These are phyloP conservation scores for Agriopis marginaria DNA, from an alignment of 2,888 invertebrate species.

Conservation along the genomic window DNA sequence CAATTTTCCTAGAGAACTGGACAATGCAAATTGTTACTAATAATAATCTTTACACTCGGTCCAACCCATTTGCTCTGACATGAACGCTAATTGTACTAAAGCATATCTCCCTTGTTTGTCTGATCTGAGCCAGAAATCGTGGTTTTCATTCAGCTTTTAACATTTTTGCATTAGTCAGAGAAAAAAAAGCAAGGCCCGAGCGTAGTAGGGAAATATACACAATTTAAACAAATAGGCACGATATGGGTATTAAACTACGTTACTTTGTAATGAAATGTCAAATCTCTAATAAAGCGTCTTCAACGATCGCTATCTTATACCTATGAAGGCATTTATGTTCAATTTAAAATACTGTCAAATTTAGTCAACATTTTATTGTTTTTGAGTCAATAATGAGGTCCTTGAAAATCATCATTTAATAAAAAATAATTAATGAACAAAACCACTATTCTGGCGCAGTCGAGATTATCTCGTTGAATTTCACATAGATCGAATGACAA, in stretches of 20 bases:
- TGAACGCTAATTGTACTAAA: too few relatives aligned
- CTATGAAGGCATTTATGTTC: conserved; percentile 17
- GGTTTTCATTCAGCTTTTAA: too few relatives aligned
- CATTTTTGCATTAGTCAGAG: neutral
- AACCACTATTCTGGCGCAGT: neutral
- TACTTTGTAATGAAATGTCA: neutral
- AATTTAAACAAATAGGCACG: conserved; percentile 5
- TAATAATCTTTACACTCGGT: too few relatives aligned
- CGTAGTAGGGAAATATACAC: neutral
- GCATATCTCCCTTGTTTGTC: too few relatives aligned
- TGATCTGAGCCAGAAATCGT: too few relatives aligned
- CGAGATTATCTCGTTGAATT: neutral
- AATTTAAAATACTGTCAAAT: neutral
- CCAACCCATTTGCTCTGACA: too few relatives aligned
- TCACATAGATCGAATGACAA: neutral
- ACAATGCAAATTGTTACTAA: neutral
- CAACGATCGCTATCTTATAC: conserved; percentile 11
- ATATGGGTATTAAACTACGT: neutral
- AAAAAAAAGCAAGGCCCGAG: too few relatives aligned
- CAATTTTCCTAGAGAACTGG: neutral
- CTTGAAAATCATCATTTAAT: neutral
- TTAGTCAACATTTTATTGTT: neutral
- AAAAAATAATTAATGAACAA: neutral
- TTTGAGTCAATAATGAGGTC: neutral
- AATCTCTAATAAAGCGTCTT: conserved; percentile 25